Percentiles rank a stretch among this genome's conserved stretches.
These are phyloP conservation scores for Zygaena filipendulae DNA, from an alignment of 2,888 invertebrate genomes.

Conservation along the genomic window DNA sequence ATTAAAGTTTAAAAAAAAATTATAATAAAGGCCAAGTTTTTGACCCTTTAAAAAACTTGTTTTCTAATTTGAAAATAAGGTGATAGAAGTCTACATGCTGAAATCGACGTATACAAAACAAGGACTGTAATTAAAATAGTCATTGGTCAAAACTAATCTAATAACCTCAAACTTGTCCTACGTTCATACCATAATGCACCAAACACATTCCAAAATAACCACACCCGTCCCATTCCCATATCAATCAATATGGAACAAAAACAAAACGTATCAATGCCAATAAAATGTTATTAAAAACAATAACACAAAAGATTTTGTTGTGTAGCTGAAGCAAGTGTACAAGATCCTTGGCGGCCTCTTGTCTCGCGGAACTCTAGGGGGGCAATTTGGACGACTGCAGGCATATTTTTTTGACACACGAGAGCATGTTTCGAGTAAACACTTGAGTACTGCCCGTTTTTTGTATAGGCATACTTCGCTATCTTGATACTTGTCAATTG, in stretches of 20 bases:
- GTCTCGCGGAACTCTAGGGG: constrained; percentile 23
- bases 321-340: constrained; percentile 28
- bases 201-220: constrained; percentile 7
- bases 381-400: too few relatives aligned
- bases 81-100: too few relatives aligned
- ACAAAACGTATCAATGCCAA: constrained; percentile 29
- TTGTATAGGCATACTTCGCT: constrained; percentile 60
- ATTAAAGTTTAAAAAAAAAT: too few relatives aligned
- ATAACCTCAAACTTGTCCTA: too few relatives aligned
- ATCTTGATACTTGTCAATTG: constrained; percentile 43
- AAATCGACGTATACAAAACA: too few relatives aligned
- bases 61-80: too few relatives aligned
- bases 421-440: constrained; percentile 38
- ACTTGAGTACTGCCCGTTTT: constrained; percentile 41
- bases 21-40: too few relatives aligned
- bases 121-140: too few relatives aligned
- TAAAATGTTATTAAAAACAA: constrained; percentile 48
- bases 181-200: too few relatives aligned
- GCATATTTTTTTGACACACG: too few relatives aligned
- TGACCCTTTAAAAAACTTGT: too few relatives aligned
- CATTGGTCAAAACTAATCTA: too few relatives aligned
- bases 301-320: constrained; percentile 32
- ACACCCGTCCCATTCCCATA: constrained; percentile 42
- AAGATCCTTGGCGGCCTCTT: constrained; percentile 33
- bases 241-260: constrained; percentile 51